phyloP scores from a whole-genome alignment of 2,113 vertebrate species.

The Sclerurus mexicanus region DNA sequence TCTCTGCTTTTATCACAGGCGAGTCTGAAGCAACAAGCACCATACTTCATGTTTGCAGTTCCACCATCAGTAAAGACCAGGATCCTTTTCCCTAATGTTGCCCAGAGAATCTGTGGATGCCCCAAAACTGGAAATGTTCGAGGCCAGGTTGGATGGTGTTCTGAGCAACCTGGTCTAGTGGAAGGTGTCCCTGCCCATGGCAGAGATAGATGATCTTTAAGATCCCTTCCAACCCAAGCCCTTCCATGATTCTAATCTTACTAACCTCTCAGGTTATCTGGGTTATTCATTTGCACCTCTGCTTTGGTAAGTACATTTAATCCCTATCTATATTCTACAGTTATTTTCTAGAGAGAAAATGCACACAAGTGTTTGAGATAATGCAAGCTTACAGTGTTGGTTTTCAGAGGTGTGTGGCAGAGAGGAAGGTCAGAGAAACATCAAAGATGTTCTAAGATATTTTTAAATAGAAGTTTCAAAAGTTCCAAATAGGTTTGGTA shows the following conservation, averaged over 20 bases:
- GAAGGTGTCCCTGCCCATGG: not conserved
- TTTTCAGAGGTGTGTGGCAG: not conserved
- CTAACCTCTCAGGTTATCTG: not conserved
- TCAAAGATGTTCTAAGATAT: not conserved
- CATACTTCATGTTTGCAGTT: not conserved
- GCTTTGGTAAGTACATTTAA: not conserved
- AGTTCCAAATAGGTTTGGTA: not conserved
- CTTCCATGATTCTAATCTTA: not conserved
- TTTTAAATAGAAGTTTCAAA: not conserved
- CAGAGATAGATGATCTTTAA: not conserved
- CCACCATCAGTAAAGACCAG: not conserved
- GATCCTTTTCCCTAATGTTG: not conserved
- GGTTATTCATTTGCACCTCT: not conserved
- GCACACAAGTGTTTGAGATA: not conserved
- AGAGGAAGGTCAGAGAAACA: not conserved
- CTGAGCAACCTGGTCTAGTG: not conserved
- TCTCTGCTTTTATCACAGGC: not conserved
- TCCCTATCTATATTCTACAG: not conserved
- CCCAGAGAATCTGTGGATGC: not conserved
- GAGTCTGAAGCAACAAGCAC: not conserved
- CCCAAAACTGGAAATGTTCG: not conserved
- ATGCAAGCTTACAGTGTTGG: not conserved
- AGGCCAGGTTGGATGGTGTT: not conserved
- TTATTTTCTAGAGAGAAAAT: not conserved
- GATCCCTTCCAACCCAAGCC: not conserved